Evolutionary conservation across 2,113 vertebrate species (phyloP).

Genomic region (Gavia stellata): DNA sequence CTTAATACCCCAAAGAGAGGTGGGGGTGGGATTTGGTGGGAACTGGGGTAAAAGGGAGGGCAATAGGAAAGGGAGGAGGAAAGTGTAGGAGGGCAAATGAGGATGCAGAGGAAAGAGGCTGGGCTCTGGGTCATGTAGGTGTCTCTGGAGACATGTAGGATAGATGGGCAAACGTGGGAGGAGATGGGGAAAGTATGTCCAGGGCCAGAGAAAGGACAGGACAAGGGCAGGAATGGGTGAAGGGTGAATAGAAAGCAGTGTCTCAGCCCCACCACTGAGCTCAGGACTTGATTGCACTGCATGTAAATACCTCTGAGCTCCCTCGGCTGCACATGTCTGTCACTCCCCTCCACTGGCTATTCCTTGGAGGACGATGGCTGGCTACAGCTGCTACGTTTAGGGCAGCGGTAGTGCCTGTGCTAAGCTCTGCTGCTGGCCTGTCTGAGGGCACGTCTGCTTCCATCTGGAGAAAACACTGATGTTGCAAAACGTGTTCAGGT

Average conservation of each 20-base stretch:
- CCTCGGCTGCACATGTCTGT: fast-evolving
- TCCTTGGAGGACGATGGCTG: fast-evolving
- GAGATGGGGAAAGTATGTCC: neutral
- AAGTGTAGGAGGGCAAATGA: neutral
- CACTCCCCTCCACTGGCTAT: fast-evolving
- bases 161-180: neutral
- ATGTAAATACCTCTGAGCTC: neutral
- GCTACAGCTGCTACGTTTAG: neutral
- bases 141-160: neutral
- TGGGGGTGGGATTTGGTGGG: neutral
- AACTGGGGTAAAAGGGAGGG: neutral
- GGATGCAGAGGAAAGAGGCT: neutral
- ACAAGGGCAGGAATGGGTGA: neutral
- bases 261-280: neutral
- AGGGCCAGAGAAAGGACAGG: neutral
- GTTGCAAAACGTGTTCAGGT: neutral
- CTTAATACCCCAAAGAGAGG: neutral
- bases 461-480: neutral
- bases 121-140: neutral
- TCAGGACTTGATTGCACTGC: neutral
- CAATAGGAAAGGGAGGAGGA: neutral
- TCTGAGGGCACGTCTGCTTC: neutral
- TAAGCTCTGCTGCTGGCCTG: neutral
- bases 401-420: neutral
- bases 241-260: neutral